These are phyloP conservation scores for Onthophagus sagittarius DNA, from an alignment of 2,888 invertebrate species.

Conservation along the genomic window DNA sequence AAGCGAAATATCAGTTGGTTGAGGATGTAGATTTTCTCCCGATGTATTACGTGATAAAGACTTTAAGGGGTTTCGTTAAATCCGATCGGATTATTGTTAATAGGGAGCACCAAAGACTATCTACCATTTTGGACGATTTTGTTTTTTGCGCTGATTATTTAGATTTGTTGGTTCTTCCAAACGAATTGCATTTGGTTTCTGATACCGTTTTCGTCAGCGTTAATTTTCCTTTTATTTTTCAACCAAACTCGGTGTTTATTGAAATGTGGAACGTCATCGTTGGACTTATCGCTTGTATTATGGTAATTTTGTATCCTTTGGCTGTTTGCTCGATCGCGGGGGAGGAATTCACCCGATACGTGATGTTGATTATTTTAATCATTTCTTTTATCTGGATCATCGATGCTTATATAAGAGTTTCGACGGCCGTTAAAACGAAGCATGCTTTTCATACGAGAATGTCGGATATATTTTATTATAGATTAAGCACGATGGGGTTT, in stretches of 20 bases:
- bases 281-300: constrained; percentile 4
- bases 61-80: constrained; percentile 1
- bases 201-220: constrained; percentile 30
- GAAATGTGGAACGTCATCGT: constrained; percentile 28
- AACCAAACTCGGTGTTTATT: constrained; percentile 32
- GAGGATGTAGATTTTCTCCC: constrained; percentile 15
- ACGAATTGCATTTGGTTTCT: constrained; percentile 26
- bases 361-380: neutral
- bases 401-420: constrained; percentile 31
- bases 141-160: constrained; percentile 24
- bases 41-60: constrained; percentile 23
- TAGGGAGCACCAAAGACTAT: neutral
- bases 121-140: constrained; percentile 1
- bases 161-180: constrained; percentile 24
- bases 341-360: neutral
- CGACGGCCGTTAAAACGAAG: constrained; percentile 32
- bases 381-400: constrained; percentile 25
- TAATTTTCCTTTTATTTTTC: constrained; percentile 32
- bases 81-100: neutral
- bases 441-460: constrained; percentile 23
- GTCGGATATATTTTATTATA: constrained; percentile 20
- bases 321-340: constrained; percentile 20
- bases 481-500: constrained; percentile 22
- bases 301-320: constrained; percentile 14
- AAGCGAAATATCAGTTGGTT: neutral